Percentiles rank a stretch among this genome's conserved stretches.
Evolutionary conservation across 2,888 invertebrate genomes (phyloP).

Genomic region (Anthophora plumipes): DNA sequence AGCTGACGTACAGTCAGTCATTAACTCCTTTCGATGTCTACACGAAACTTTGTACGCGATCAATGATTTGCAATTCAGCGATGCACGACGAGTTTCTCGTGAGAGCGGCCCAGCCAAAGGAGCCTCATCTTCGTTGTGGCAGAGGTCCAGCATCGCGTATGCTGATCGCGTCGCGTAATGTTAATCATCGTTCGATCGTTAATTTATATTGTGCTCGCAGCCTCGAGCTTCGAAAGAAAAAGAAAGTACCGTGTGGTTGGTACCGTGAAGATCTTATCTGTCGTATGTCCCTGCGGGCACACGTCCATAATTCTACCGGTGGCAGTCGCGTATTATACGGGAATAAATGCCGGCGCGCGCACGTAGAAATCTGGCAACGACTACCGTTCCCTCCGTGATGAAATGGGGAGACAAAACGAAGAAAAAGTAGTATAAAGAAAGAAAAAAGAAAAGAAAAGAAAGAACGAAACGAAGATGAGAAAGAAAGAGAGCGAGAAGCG

Average conservation of each 20-base stretch:
- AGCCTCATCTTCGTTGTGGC: constrained; percentile 1
- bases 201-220: constrained; percentile 48
- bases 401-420: neutral
- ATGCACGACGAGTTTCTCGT: constrained; percentile 26
- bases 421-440: too few species aligned
- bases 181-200: constrained; percentile 60
- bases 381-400: constrained; percentile 38
- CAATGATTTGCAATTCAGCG: constrained; percentile 48
- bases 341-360: constrained; percentile 45
- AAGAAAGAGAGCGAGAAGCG: neutral
- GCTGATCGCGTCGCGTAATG: constrained; percentile 59
- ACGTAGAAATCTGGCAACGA: constrained; percentile 49
- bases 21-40: constrained; percentile 41
- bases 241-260: constrained; percentile 37
- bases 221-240: constrained; percentile 22
- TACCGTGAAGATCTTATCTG: constrained; percentile 56
- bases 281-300: constrained; percentile 47
- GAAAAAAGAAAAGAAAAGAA: neutral
- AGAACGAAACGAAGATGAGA: neutral
- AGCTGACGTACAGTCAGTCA: constrained; percentile 3
- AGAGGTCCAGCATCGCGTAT: constrained; percentile 32
- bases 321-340: constrained; percentile 49
- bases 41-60: constrained; percentile 2
- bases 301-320: constrained; percentile 49
- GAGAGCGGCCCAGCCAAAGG: constrained; percentile 20